Conservation (phyloP, 1,140 invertebrate species). For the Drosophila sulfurigaster region DNA sequence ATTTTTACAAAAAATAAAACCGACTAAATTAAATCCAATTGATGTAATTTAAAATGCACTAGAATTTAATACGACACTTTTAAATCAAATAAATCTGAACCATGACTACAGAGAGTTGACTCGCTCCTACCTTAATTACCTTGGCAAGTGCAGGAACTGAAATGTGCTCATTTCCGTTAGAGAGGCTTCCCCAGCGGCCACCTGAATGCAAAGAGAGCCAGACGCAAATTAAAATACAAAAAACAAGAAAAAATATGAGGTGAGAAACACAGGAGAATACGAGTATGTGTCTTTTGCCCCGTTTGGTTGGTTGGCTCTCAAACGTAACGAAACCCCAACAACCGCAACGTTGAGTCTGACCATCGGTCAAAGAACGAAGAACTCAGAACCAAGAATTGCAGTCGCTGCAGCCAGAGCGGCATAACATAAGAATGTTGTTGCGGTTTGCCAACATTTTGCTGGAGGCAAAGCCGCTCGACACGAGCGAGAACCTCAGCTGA, state of each 20-base stretch:
- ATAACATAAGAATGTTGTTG: conserved; percentile 64
- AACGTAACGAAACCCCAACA: conserved; percentile 60
- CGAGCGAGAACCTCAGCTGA: conserved; percentile 3
- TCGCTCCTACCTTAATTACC: conserved; percentile 56
- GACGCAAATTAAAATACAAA: conserved; percentile 59
- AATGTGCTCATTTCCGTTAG: conserved; percentile 60
- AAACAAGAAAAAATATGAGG: conserved; percentile 34
- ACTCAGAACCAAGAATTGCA: too few relatives aligned
- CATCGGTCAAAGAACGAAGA: conserved; percentile 17
- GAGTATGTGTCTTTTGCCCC: conserved; percentile 4
- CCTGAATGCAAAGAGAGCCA: conserved; percentile 32
- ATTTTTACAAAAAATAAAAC: background rate
- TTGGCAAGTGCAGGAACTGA: conserved; percentile 45
- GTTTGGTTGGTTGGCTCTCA: conserved; percentile 13
- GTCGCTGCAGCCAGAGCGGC: conserved; percentile 33
- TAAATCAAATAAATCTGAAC: background rate
- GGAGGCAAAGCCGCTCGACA: background rate
- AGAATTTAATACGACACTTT: background rate
- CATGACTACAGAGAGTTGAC: background rate
- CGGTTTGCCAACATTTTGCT: conserved; percentile 44
- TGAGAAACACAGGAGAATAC: conserved; percentile 30
- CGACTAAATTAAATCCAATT: conserved; percentile 30
- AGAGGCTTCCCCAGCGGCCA: background rate
- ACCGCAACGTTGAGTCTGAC: conserved; percentile 48
- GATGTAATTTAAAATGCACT: background rate